phyloP scores from a whole-genome alignment of 2,113 vertebrate genomes.

The Phaetusa simplex region DNA sequence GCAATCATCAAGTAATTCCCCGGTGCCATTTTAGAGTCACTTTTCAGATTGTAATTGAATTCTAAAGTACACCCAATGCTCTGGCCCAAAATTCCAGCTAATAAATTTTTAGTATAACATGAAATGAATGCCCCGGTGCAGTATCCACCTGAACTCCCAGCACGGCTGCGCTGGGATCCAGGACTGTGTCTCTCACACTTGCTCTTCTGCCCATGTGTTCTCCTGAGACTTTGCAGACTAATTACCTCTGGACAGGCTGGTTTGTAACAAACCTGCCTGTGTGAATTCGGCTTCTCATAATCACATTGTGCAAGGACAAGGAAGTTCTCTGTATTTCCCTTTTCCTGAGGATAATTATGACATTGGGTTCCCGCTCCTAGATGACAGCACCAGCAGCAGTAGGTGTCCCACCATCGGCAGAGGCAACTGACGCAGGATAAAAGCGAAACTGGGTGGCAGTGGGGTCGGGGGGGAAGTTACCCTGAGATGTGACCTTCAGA shows the following conservation, averaged over 20 bases:
- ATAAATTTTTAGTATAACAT: background rate
- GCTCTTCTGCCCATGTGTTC: rapidly evolving
- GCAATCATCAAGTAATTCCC: background rate
- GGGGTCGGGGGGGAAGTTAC: too few relatives aligned
- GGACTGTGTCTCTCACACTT: background rate
- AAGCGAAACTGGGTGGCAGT: background rate
- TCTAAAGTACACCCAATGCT: background rate
- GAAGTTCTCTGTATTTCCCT: background rate
- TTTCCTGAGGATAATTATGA: background rate
- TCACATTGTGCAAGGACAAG: background rate
- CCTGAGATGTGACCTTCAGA: background rate
- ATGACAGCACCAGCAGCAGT: background rate
- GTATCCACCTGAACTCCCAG: background rate
- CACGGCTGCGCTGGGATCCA: background rate
- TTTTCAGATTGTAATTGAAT: background rate
- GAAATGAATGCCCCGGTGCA: background rate
- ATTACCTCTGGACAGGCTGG: background rate
- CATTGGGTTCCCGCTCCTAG: background rate
- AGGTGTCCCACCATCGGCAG: background rate
- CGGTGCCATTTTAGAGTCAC: background rate
- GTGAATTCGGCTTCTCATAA: background rate
- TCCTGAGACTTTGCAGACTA: background rate
- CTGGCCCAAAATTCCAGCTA: background rate
- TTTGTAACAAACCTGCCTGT: background rate
- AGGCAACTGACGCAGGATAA: background rate